Base-by-base conservation (phyloP, 2,113 vertebrate species). In the Callionymus lyra region DNA sequence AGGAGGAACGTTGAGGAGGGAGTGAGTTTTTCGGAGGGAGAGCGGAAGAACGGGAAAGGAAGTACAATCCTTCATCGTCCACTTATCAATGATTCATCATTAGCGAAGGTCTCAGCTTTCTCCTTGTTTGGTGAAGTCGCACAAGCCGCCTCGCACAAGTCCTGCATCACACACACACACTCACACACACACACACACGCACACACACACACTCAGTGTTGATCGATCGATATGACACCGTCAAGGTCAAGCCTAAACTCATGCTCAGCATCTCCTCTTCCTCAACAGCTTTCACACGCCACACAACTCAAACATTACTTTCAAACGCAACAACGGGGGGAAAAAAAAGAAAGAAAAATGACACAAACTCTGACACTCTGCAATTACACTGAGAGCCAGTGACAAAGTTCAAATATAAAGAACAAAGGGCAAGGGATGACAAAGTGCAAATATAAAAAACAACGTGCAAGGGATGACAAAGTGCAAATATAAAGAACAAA, bases 1-100 rank as follows among this genome's bases (percentile, higher is more conserved):
- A 40, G 44, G 33, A 21, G 2, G 34, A 12, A 47, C 37, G 34
- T 18, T 34, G 16, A 46, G 36, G 34, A 15, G 4, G 44, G n/a
- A n/a, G n/a, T n/a, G n/a, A n/a, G n/a, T n/a, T 21, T 34, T 12
- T 37, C 19, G 17, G 38, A 46, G 9, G 21, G 3, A 18, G 43
- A 35, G 14, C 32, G 2, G 19, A 12, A 18, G 31, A 63, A 35
- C 38, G 31, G 41, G 14, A 17, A 51, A 54, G 52, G 51, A 9
- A 50, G 21, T 65, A 59, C 59, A 51, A 55, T 55, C 41, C 44
- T 66, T 52, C 44, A 32, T 40, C 62, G 49, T 64, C 38, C 48
- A 52, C 74, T 77, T 82, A 89, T 93, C 80, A 93, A 93, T 89
- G 83, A 91, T 92, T 92, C 85, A 90, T 77, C 72, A 74, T 71